Conservation (phyloP, 2,113 vertebrate genomes). For the Gnathonemus echidnorhynchus region DNA sequence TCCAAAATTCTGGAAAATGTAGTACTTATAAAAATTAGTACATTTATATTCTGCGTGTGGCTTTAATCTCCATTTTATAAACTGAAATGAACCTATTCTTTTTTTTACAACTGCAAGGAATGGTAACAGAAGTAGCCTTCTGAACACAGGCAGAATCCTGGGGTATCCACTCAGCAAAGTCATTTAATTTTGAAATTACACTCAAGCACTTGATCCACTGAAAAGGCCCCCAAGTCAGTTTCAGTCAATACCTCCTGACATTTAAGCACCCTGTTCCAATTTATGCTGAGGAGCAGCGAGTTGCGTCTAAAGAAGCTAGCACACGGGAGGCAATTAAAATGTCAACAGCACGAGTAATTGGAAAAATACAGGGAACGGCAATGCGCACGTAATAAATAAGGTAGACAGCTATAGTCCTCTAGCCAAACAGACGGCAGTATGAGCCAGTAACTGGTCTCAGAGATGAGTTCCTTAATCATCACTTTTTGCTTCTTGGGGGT, state of each 20-base stretch:
- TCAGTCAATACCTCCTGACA: constrained; percentile 29
- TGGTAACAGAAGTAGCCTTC: background rate
- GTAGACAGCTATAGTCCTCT: background rate
- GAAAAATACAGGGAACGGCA: background rate
- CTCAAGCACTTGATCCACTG: constrained; percentile 22
- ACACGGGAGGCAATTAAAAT: constrained; percentile 32
- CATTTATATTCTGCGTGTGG: background rate
- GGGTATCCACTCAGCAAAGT: constrained; percentile 20
- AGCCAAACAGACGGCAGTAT: background rate
- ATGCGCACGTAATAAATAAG: background rate
- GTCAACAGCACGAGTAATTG: constrained; percentile 17
- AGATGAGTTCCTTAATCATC: background rate
- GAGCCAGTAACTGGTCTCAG: background rate
- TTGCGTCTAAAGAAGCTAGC: background rate
- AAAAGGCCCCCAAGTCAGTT: constrained; percentile 26
- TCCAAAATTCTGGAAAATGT: background rate
- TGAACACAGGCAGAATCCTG: background rate
- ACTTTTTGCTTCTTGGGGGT: background rate
- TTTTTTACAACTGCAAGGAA: constrained; percentile 4
- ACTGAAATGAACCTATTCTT: background rate
- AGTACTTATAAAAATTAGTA: background rate
- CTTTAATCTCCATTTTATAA: background rate
- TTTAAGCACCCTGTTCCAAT: constrained; percentile 29
- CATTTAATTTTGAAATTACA: constrained; percentile 25
- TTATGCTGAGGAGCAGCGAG: constrained; percentile 6